A percentile compares a stretch with the other conserved stretches of the same genome.
Conservation (phyloP, 2,797 vertebrate genomes). For the Kryptopterus vitreolus region DNA sequence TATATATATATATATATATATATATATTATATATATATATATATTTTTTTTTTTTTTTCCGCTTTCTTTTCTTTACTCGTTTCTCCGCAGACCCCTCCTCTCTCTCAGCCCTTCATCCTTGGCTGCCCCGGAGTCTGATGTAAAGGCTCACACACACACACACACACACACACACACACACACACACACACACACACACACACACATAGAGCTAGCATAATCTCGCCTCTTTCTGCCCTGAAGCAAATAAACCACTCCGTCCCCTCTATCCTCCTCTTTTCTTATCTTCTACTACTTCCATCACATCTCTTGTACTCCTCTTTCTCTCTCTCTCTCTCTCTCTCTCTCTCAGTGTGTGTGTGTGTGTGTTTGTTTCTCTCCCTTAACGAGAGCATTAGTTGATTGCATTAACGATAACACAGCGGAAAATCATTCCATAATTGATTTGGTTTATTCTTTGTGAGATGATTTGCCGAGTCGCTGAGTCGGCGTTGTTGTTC, state of each 20-base stretch:
- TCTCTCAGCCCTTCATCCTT: not conserved
- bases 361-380: slow-evolving; percentile 1
- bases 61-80: not conserved
- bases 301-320: not conserved
- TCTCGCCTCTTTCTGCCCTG: not conserved
- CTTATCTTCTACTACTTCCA: too few species aligned
- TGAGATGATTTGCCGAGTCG: not conserved
- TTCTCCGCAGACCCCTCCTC: not conserved
- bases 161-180: too few species aligned
- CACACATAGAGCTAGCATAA: not conserved
- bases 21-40: too few species aligned
- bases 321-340: slow-evolving; percentile 10
- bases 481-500: too few species aligned
- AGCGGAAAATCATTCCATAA: slow-evolving; percentile 51
- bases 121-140: not conserved
- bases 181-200: too few species aligned
- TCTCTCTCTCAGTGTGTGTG: slow-evolving; percentile 20
- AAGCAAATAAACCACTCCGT: not conserved
- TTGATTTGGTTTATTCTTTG: not conserved
- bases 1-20: too few species aligned
- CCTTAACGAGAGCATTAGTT: slow-evolving; percentile 44
- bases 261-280: not conserved
- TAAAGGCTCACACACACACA: not conserved
- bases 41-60: too few species aligned
- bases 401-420: slow-evolving; percentile 62